Conservation (phyloP, 2,113 vertebrate species). For the Syngnathus typhle region DNA sequence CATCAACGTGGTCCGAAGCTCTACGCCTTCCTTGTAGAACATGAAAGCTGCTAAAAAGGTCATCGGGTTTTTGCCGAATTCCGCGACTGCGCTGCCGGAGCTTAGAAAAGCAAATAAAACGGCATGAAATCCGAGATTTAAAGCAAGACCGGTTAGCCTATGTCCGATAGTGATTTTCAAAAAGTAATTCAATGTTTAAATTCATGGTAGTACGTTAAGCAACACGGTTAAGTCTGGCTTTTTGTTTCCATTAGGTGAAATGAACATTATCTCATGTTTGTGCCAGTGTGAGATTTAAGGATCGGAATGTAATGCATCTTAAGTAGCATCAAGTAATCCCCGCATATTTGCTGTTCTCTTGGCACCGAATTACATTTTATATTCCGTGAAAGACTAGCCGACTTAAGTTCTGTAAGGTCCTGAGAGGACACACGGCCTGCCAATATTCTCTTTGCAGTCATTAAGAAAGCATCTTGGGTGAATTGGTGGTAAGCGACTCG, state of each 20-base stretch:
- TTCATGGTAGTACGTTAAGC: not conserved
- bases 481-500: too few species aligned
- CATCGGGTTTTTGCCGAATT: not conserved
- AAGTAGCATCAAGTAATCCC: not conserved
- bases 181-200: not conserved
- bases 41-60: not conserved
- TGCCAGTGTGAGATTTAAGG: not conserved
- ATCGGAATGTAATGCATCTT: not conserved
- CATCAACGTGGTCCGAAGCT: not conserved
- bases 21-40: not conserved
- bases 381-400: not conserved
- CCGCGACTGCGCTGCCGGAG: too few species aligned
- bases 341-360: not conserved
- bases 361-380: not conserved
- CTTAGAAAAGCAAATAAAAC: not conserved
- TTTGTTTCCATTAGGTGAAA: not conserved
- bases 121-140: constrained; percentile 1
- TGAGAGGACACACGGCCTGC: too few species aligned
- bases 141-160: not conserved
- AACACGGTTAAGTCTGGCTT: not conserved
- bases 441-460: too few species aligned
- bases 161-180: not conserved
- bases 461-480: too few species aligned
- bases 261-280: not conserved
- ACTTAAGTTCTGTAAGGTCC: too few species aligned